Base-by-base conservation (phyloP, 1,140 invertebrate genomes). In the Ceratoteleas bidentatus region DNA sequence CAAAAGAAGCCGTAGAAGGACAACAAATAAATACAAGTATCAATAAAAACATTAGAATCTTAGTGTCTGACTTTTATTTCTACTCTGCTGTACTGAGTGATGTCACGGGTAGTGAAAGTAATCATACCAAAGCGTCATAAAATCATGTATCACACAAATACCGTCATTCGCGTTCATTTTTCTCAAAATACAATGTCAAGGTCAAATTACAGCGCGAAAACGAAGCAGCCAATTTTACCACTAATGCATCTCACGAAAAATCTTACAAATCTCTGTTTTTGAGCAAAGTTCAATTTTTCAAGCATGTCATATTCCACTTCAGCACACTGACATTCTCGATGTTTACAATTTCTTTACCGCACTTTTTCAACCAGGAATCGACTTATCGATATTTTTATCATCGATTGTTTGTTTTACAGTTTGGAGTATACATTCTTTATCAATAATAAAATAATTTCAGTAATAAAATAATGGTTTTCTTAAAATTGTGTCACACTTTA, bases 71-170 rank as follows among this genome's bases (percentile, higher is more conserved):
- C 52, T 69, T 69, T 52, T 8, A 69, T 69, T 40, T 60, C 56
- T 40, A 60, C 45, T 61, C 50, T 61, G 49, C 45, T 61, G 57
- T 47, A 72, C 45, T 61, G 68, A 62, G 70, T 64, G 70, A 74
- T 62, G 56, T 61, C 62, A 57, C 49, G 50, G 64, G 60, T 64
- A 57, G 45, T 74, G 70, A 74, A 60, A 64, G 60, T 57, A 74
- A 62, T 57, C 58, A 57, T 57, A 56, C n/a, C 40, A 62, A 74
- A 47, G 36, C 13, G 36, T 34, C 60, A 57, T 65, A 57, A 56
- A 74, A 65, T 65, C 70, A 57, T 45, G 13, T 11, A 65, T 64
- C 58, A 32, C 57, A 52, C 33, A 57, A 47, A 54, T 64, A 57
- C 57, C 45, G 34, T 40, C 53, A 49, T 14, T 33, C 47, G 32